Conservation (phyloP, 2,888 invertebrate genomes). For the Ditylenchus weischeri region DNA sequence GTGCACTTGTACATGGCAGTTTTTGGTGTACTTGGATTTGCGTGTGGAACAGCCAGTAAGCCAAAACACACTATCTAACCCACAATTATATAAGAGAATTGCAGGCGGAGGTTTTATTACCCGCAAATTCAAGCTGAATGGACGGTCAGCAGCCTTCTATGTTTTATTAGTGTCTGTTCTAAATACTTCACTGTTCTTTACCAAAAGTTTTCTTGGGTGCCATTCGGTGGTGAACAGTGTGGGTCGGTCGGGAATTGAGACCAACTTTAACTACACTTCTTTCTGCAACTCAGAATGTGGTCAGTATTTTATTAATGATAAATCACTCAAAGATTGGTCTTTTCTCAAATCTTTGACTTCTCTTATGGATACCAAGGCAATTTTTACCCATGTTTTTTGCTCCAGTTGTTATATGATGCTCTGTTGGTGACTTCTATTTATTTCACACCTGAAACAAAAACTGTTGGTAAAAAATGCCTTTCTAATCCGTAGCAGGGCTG, state of each 20-base stretch:
- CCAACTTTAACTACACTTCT: conserved; percentile 51
- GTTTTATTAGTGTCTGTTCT: conserved; percentile 48
- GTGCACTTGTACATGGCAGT: conserved; percentile 56
- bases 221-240: conserved; percentile 52
- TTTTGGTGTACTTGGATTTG: conserved; percentile 58
- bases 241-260: conserved; percentile 26
- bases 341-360: background rate
- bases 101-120: conserved; percentile 45
- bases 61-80: background rate
- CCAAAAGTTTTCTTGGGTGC: conserved; percentile 54
- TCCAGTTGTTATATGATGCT: too few relatives aligned
- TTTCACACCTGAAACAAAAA: too few relatives aligned
- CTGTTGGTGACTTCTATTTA: too few relatives aligned
- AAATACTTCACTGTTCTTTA: conserved; percentile 45
- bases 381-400: too few relatives aligned
- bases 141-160: conserved; percentile 42
- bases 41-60: conserved; percentile 40
- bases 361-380: too few relatives aligned
- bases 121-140: conserved; percentile 42
- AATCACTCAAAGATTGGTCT: conserved; percentile 44
- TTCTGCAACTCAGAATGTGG: conserved; percentile 58
- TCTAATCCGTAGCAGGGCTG: too few relatives aligned
- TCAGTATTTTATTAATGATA: background rate
- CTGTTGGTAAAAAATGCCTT: too few relatives aligned
- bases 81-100: conserved; percentile 5